Percentiles rank a stretch among this genome's conserved stretches.
phyloP scores from a whole-genome alignment of 2,888 invertebrate species.

The Germaria angustata region DNA sequence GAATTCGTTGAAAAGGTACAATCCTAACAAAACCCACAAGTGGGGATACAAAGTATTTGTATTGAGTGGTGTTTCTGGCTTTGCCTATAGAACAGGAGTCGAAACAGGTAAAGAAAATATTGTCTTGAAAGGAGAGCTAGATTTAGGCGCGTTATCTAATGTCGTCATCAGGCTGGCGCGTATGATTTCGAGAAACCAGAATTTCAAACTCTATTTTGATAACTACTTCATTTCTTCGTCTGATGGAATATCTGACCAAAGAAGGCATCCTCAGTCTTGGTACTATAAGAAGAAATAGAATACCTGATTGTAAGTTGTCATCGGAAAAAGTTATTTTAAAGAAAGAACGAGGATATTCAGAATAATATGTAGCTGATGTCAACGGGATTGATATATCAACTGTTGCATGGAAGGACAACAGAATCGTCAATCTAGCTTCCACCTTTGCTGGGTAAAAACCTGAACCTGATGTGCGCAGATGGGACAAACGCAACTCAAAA shows the following conservation, averaged over 20 bases:
- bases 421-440: conserved; percentile 53
- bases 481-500: conserved; percentile 26
- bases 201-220: conserved; percentile 52
- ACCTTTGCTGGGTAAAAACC: conserved; percentile 55
- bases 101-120: conserved; percentile 47
- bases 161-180: conserved; percentile 50
- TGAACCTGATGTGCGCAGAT: conserved; percentile 29
- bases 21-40: conserved; percentile 62
- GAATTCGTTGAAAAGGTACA: conserved; percentile 36
- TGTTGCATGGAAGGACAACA: conserved; percentile 58
- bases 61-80: conserved; percentile 67
- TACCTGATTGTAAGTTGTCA: conserved; percentile 34
- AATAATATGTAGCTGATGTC: conserved; percentile 53
- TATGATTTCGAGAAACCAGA: conserved; percentile 38
- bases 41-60: conserved; percentile 66
- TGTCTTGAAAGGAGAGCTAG: conserved; percentile 46
- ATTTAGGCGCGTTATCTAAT: conserved; percentile 47
- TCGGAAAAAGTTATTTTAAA: conserved; percentile 45
- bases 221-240: conserved; percentile 56
- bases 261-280: conserved; percentile 30
- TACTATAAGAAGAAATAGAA: conserved; percentile 44
- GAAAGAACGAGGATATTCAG: conserved; percentile 55
- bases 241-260: conserved; percentile 39
- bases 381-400: conserved; percentile 48
- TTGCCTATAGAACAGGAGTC: conserved; percentile 20